Evolutionary conservation across 2,113 vertebrate species (phyloP).

Genomic region (Hyperopisus bebe): DNA sequence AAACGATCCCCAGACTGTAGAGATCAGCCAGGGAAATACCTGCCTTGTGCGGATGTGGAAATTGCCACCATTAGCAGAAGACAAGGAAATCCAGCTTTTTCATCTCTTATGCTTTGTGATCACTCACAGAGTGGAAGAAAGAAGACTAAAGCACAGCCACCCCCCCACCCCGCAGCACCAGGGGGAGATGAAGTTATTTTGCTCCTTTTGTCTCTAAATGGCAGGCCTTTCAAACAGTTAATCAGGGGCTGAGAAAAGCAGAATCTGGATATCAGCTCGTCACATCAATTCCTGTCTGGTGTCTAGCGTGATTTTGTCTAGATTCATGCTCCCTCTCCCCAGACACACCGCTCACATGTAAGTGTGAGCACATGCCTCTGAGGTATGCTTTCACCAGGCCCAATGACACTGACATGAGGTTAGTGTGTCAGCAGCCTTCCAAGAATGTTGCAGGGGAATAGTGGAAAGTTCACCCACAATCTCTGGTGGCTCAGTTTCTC

Average conservation of each 20-base stretch:
- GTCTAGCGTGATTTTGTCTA: neutral
- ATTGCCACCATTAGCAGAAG: neutral
- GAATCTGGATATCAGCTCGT: neutral
- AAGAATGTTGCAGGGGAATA: neutral
- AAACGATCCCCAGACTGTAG: neutral
- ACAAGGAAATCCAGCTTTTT: neutral
- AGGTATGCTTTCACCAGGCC: neutral
- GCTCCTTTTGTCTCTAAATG: conserved; percentile 6
- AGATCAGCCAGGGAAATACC: neutral
- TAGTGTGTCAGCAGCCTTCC: neutral
- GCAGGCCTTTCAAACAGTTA: neutral
- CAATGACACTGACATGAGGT: neutral
- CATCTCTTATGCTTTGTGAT: neutral
- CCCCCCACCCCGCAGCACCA: neutral
- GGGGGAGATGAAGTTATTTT: neutral
- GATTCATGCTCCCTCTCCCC: neutral
- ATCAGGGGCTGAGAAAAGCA: neutral
- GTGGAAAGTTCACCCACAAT: neutral
- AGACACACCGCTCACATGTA: neutral
- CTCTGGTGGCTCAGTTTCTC: neutral
- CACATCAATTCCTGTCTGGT: neutral
- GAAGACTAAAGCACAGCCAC: neutral
- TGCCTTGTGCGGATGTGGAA: neutral
- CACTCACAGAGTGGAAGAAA: neutral
- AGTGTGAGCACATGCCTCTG: neutral